These are phyloP conservation scores for Halocynthia aurantium DNA, from an alignment of 23 tunicate genomes.

Conservation along the genomic window DNA sequence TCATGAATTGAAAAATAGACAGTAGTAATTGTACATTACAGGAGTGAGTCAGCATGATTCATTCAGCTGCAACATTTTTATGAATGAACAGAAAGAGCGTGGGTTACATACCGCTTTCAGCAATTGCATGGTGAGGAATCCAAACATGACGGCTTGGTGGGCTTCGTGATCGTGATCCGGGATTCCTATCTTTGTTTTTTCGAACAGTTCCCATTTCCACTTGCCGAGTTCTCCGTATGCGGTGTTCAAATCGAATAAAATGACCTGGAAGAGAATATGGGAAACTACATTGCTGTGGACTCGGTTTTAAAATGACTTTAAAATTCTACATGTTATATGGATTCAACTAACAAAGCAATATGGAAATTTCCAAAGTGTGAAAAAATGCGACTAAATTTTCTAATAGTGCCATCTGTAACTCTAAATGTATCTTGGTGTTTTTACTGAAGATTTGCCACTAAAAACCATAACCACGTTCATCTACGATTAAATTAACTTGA, in stretches of 20 bases:
- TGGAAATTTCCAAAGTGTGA: no score
- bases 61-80: no score
- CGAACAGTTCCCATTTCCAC: constrained; percentile 96
- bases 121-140: constrained; percentile 82
- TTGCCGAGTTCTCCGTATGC: constrained; percentile 54
- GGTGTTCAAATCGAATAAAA: constrained; percentile 83
- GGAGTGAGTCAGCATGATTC: no score
- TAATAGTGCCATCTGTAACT: not conserved
- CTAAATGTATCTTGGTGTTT: not conserved
- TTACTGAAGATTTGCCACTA: not conserved
- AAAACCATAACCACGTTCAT: no score
- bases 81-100: no score
- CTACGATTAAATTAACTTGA: no score
- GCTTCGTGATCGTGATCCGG: constrained; percentile 91
- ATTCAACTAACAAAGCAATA: no score
- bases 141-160: constrained; percentile 79
- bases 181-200: constrained; percentile 84
- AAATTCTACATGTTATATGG: no score
- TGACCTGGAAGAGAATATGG: constrained; percentile 33
- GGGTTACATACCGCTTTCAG: constrained; percentile 57
- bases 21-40: no score
- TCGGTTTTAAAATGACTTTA: no score
- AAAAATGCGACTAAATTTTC: not conserved
- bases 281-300: no score
- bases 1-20: not conserved